These are phyloP conservation scores for Sorex fumeus DNA, from an alignment of 2,113 vertebrate species.

Conservation along the genomic window DNA sequence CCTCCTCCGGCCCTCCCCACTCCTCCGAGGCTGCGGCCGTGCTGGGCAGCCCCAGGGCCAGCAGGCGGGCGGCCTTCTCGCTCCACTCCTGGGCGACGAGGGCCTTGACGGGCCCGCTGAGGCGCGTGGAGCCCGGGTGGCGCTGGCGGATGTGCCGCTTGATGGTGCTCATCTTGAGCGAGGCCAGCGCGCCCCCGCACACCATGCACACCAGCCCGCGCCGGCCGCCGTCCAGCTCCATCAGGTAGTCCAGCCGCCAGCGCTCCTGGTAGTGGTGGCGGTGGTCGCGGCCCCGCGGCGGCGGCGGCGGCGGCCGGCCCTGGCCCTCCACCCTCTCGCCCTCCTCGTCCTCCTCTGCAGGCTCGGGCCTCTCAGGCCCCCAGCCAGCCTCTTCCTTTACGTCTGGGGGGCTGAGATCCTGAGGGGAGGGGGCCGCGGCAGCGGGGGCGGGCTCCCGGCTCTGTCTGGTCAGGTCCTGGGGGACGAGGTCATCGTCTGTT, in stretches of 20 bases:
- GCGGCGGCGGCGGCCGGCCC: neutral
- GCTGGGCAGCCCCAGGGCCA: slow-evolving; percentile 69
- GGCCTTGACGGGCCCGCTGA: slow-evolving; percentile 89
- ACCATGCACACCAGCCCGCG: slow-evolving; percentile 94
- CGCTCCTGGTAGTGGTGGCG: slow-evolving; percentile 89
- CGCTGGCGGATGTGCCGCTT: slow-evolving; percentile 93
- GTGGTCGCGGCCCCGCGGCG: slow-evolving; percentile 80
- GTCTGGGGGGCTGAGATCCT: slow-evolving; percentile 78
- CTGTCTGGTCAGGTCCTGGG: slow-evolving; percentile 84
- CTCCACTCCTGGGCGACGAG: slow-evolving; percentile 93
- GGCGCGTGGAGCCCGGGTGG: slow-evolving; percentile 91
- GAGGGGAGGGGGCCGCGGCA: slow-evolving; percentile 72
- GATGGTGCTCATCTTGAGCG: slow-evolving; percentile 93
- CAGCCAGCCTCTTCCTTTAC: slow-evolving; percentile 82
- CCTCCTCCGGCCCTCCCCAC: slow-evolving; percentile 12
- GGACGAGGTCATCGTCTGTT: slow-evolving; percentile 77
- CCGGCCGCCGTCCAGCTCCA: slow-evolving; percentile 92
- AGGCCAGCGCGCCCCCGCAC: slow-evolving; percentile 92
- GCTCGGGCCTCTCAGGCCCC: slow-evolving; percentile 75
- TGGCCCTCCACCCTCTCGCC: slow-evolving; percentile 62
- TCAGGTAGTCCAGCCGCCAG: slow-evolving; percentile 93
- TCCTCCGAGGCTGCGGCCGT: slow-evolving; percentile 24
- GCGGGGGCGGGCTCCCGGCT: slow-evolving; percentile 68
- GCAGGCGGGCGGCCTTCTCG: slow-evolving; percentile 86
- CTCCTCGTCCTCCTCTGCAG: slow-evolving; percentile 68